These are phyloP conservation scores for Acronicta aceris DNA, from an alignment of 2,888 invertebrate species.

Conservation along the genomic window DNA sequence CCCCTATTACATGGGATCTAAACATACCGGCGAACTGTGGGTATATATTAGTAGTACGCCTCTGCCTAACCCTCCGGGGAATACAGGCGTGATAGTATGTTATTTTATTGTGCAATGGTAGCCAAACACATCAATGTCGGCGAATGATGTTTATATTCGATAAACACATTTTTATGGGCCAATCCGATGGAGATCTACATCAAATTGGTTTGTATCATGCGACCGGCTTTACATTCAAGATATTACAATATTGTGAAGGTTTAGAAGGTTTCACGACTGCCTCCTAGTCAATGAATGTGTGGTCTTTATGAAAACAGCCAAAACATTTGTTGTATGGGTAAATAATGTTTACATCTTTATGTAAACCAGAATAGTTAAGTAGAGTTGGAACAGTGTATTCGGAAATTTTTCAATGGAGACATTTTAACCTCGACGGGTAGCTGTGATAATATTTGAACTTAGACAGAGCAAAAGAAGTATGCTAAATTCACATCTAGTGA, in stretches of 20 bases:
- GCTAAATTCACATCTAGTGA: no score
- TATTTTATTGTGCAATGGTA: slow-evolving; percentile 27
- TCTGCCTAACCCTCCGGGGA: no score
- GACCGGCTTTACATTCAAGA: slow-evolving; percentile 26
- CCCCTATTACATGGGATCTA: no score
- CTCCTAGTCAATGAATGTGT: slow-evolving; percentile 42
- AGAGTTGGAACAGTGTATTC: no score
- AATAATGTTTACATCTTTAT: slow-evolving; percentile 26
- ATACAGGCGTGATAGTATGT: no score
- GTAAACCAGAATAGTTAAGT: background rate
- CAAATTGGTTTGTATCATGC: slow-evolving; percentile 45
- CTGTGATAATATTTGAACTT: no score
- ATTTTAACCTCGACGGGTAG: no score
- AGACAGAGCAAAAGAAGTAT: no score
- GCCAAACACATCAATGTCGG: slow-evolving; percentile 34
- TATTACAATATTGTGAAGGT: slow-evolving; percentile 24
- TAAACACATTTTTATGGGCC: slow-evolving; percentile 49
- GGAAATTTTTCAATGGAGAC: no score
- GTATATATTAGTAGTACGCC: no score
- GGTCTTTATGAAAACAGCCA: slow-evolving; percentile 23
- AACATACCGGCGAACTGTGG: no score
- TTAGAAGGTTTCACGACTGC: slow-evolving; percentile 6
- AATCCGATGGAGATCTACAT: slow-evolving; percentile 39
- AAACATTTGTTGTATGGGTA: slow-evolving; percentile 18
- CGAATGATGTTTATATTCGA: slow-evolving; percentile 48